Evolutionary conservation across 2,113 vertebrate species (phyloP).

Genomic region (Ahaetulla prasina): DNA sequence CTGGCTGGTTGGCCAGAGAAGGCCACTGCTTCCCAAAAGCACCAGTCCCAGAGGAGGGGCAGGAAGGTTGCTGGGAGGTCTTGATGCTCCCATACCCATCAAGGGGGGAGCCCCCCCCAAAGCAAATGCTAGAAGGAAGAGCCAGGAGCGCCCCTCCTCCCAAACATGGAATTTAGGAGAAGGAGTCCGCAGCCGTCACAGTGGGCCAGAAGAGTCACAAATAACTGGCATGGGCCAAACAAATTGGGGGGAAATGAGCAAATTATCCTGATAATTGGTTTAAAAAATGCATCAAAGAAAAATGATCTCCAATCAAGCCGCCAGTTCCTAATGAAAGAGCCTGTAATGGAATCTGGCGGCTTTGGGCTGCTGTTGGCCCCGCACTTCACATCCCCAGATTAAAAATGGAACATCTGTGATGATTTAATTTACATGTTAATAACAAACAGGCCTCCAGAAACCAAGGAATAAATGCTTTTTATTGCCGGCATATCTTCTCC

Average conservation of each 20-base stretch:
- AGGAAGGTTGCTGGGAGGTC: background rate
- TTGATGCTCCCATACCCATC: background rate
- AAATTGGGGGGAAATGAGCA: conserved; percentile 69
- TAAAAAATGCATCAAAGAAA: conserved; percentile 70
- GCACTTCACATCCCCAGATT: conserved; percentile 92
- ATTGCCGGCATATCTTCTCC: conserved; percentile 92
- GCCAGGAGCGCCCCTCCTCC: too few relatives aligned
- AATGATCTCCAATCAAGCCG: conserved; percentile 66
- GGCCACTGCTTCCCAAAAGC: background rate
- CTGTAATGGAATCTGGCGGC: conserved; percentile 88
- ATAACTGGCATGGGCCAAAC: conserved; percentile 56
- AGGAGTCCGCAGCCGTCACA: fast-evolving
- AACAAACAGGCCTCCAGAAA: conserved; percentile 99
- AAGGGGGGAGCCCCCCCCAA: background rate
- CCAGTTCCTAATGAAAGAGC: conserved; percentile 86
- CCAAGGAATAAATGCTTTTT: conserved; percentile 97
- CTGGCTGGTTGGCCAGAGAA: background rate
- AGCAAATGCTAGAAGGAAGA: background rate
- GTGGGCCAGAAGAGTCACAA: background rate
- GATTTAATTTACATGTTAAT: conserved; percentile 99
- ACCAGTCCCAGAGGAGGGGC: background rate
- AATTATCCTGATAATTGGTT: conserved; percentile 72
- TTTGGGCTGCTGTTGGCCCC: conserved; percentile 79
- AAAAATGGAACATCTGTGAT: conserved; percentile 99
- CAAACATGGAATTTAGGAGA: too few relatives aligned